These are phyloP conservation scores for Agrotis exclamationis DNA, from an alignment of 2,888 invertebrate genomes.

Conservation along the genomic window DNA sequence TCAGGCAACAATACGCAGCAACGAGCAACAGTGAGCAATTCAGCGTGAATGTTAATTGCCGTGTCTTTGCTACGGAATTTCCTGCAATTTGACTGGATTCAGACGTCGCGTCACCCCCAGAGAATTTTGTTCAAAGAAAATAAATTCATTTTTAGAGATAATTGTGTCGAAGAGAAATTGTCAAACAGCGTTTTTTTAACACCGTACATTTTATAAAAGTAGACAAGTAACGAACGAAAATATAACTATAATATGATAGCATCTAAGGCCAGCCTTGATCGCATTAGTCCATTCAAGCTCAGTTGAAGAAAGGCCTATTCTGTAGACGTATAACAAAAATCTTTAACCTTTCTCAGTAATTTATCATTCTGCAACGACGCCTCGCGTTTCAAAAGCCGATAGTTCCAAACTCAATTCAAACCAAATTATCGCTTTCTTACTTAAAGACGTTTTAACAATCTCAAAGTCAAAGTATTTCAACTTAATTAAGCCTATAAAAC, in stretches of 20 bases:
- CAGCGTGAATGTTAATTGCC: conserved; percentile 63
- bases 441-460: conserved; percentile 38
- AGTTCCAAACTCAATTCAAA: conserved; percentile 52
- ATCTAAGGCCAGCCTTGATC: background rate
- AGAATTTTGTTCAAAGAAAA: conserved; percentile 52
- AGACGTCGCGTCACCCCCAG: conserved; percentile 49
- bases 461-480: conserved; percentile 52
- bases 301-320: background rate
- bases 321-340: conserved; percentile 7
- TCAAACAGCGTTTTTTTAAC: conserved; percentile 1
- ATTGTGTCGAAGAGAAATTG: conserved; percentile 18
- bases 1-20: conserved; percentile 19
- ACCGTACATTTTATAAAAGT: background rate
- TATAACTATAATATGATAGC: background rate
- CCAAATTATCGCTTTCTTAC: conserved; percentile 54
- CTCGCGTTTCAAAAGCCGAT: conserved; percentile 36
- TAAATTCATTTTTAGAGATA: conserved; percentile 39
- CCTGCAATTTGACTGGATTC: conserved; percentile 64
- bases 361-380: conserved; percentile 37
- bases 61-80: conserved; percentile 64
- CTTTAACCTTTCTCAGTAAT: conserved; percentile 28
- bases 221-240: background rate
- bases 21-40: conserved; percentile 39
- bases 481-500: conserved; percentile 55
- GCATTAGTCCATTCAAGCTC: background rate